A percentile compares a stretch with the other conserved stretches of the same genome.
phyloP scores from a whole-genome alignment of 2,113 vertebrate genomes.

The Steatornis caripensis region DNA sequence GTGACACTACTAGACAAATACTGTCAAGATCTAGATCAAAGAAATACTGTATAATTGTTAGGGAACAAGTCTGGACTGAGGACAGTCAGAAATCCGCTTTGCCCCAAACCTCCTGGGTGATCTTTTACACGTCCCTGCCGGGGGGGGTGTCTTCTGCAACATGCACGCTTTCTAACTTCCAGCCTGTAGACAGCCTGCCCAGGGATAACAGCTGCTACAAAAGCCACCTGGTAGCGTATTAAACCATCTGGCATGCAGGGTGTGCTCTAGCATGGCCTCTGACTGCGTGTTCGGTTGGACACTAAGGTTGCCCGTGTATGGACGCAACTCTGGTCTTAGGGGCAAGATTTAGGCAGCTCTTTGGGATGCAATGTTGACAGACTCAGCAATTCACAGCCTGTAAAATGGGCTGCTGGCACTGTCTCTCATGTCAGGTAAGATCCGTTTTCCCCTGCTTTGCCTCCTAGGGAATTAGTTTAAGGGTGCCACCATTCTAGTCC shows the following conservation, averaged over 20 bases:
- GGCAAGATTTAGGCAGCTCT: not conserved
- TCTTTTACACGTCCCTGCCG: not conserved
- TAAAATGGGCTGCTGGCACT: not conserved
- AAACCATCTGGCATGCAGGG: not conserved
- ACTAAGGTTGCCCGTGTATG: not conserved
- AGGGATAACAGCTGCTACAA: not conserved
- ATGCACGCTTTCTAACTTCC: not conserved
- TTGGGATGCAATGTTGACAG: not conserved
- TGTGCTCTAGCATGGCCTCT: not conserved
- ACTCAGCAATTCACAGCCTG: not conserved
- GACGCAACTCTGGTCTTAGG: not conserved
- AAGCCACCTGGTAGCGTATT: not conserved
- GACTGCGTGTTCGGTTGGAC: rapidly evolving
- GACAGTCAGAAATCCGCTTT: not conserved
- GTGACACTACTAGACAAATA: not conserved
- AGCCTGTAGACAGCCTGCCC: not conserved
- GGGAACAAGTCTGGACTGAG: not conserved
- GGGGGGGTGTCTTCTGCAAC: not conserved
- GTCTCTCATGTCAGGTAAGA: not conserved
- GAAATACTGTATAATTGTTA: not conserved
- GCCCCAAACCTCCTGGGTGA: not conserved
- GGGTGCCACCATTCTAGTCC: not conserved
- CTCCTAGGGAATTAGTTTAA: not conserved
- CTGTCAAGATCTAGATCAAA: not conserved
- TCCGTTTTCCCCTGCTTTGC: not conserved